Conservation (phyloP, 2,113 vertebrate species). For the Cyprinus carpio region DNA sequence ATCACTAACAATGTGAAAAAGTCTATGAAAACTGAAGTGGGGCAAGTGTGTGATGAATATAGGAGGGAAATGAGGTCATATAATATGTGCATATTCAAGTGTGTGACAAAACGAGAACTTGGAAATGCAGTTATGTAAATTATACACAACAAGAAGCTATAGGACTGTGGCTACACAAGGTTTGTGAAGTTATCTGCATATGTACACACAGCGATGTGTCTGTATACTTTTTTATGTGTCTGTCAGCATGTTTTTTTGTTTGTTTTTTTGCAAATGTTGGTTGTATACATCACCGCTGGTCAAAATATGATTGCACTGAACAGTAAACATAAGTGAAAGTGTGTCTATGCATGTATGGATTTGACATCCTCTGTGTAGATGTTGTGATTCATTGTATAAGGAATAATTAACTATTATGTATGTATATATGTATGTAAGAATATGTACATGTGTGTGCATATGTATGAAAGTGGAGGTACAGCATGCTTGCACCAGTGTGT, state of each 20-base stretch:
- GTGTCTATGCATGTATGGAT: slow-evolving; percentile 22
- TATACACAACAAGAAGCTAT: slow-evolving; percentile 21
- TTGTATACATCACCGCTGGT: not conserved
- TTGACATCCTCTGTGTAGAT: slow-evolving; percentile 38
- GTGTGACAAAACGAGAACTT: slow-evolving; percentile 32
- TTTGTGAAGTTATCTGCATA: slow-evolving; percentile 42
- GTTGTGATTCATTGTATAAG: not conserved
- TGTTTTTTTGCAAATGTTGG: slow-evolving; percentile 6
- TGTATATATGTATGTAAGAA: slow-evolving; percentile 23
- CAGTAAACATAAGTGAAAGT: not conserved
- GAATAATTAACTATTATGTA: not conserved
- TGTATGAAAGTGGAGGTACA: slow-evolving; percentile 30
- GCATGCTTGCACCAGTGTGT: slow-evolving; percentile 52
- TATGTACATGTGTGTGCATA: slow-evolving; percentile 13
- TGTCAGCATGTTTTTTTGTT: slow-evolving; percentile 3
- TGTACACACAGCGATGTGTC: slow-evolving; percentile 22
- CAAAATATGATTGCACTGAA: slow-evolving; percentile 24
- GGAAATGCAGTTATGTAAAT: slow-evolving; percentile 14
- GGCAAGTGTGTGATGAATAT: slow-evolving; percentile 49
- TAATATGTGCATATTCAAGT: not conserved
- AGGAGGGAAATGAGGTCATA: not conserved
- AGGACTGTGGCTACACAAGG: not conserved
- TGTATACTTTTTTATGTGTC: slow-evolving; percentile 1
- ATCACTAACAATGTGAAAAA: slow-evolving; percentile 74
- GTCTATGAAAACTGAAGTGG: slow-evolving; percentile 62